A percentile compares a stretch with the other conserved stretches of the same genome.
Conservation (phyloP, 2,113 vertebrate genomes). For the Picathartes gymnocephalus region DNA sequence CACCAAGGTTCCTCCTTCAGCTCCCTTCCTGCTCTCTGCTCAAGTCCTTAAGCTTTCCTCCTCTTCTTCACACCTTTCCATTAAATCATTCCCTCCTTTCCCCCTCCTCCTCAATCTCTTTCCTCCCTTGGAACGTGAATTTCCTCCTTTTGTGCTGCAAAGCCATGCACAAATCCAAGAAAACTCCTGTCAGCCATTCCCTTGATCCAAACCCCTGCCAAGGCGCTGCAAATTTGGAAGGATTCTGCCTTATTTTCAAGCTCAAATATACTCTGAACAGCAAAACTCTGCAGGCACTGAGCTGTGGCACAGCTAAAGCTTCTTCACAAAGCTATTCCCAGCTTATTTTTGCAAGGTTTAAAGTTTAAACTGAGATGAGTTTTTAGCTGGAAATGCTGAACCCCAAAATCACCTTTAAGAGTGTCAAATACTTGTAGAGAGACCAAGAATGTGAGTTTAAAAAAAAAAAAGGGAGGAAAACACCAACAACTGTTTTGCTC, state of each 20-base stretch:
- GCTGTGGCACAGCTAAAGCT: neutral
- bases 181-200: neutral
- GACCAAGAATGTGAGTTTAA: neutral
- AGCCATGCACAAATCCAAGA: neutral
- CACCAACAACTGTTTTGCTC: neutral
- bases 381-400: neutral
- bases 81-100: neutral
- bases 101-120: neutral
- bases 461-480: neutral
- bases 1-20: neutral
- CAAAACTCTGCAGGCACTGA: neutral
- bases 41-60: neutral
- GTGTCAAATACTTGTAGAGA: neutral
- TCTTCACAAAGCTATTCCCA: neutral
- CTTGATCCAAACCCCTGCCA: neutral
- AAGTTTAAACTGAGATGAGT: neutral
- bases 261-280: neutral
- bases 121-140: neutral
- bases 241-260: neutral
- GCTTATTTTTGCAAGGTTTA: neutral
- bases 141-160: neutral
- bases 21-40: neutral
- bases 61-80: neutral
- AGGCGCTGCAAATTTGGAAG: neutral
- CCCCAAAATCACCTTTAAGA: neutral